Percentiles rank a stretch among this genome's conserved stretches.
Conservation (phyloP, 2,888 invertebrate genomes). For the Encarsia formosa region DNA sequence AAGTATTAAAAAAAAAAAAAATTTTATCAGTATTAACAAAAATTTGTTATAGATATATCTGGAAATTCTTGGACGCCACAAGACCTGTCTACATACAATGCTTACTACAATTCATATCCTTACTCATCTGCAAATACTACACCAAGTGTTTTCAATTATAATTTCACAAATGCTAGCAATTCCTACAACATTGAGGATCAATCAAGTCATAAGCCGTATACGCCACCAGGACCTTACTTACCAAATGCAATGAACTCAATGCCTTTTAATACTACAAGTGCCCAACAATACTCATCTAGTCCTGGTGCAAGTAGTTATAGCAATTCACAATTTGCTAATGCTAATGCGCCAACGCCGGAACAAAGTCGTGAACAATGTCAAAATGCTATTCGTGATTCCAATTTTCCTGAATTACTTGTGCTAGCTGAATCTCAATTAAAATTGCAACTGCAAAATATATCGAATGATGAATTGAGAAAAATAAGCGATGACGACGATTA, state of each 20-base stretch:
- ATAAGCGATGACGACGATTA: slow-evolving; percentile 67
- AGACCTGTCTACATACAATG: slow-evolving; percentile 39
- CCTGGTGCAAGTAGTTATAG: slow-evolving; percentile 38
- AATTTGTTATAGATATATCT: slow-evolving; percentile 38
- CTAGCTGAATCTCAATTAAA: no score
- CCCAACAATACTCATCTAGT: slow-evolving; percentile 39
- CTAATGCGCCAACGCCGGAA: slow-evolving; percentile 37
- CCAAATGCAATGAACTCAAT: slow-evolving; percentile 10
- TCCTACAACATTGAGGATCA: slow-evolving; percentile 33
- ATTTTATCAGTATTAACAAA: background rate
- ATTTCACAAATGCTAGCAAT: slow-evolving; percentile 39
- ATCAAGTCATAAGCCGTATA: slow-evolving; percentile 19
- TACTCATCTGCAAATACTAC: slow-evolving; percentile 42
- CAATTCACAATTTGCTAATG: slow-evolving; percentile 41
- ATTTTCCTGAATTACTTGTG: slow-evolving; percentile 51
- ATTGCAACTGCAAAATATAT: slow-evolving; percentile 53
- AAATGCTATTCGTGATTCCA: slow-evolving; percentile 28
- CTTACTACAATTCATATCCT: slow-evolving; percentile 42
- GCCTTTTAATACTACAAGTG: slow-evolving; percentile 13
- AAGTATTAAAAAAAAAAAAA: no score
- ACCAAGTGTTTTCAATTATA: slow-evolving; percentile 42
- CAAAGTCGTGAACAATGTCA: slow-evolving; percentile 23
- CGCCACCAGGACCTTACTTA: slow-evolving; percentile 5
- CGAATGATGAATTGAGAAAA: slow-evolving; percentile 65
- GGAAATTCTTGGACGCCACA: slow-evolving; percentile 42